A percentile compares a stretch with the other conserved stretches of the same genome.
These are phyloP conservation scores for Dynastes tityus DNA, from an alignment of 2,888 invertebrate genomes.

Conservation along the genomic window DNA sequence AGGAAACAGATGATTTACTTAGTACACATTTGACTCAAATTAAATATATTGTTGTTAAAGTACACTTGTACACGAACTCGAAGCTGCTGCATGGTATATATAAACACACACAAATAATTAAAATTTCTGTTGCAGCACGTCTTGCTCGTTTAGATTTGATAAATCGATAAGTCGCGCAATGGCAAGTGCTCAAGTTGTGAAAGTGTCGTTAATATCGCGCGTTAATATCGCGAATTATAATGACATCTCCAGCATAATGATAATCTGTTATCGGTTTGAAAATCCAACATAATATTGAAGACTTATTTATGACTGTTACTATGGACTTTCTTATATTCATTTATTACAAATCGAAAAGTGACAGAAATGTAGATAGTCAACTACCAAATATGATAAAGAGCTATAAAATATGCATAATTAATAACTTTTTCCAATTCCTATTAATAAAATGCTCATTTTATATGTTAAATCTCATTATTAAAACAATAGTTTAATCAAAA, in stretches of 20 bases:
- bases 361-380: too few species aligned
- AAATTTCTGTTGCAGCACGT: constrained; percentile 29
- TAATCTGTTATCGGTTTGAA: background rate
- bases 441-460: too few species aligned
- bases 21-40: constrained; percentile 46
- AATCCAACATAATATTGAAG: too few species aligned
- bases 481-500: too few species aligned
- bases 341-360: background rate
- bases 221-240: constrained; percentile 21
- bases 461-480: too few species aligned
- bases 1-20: constrained; percentile 54
- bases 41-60: constrained; percentile 34
- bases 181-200: background rate
- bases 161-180: background rate
- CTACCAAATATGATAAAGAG: too few species aligned
- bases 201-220: constrained; percentile 18
- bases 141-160: constrained; percentile 28
- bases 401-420: too few species aligned
- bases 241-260: constrained; percentile 2
- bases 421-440: too few species aligned
- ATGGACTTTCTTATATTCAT: background rate
- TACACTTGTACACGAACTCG: constrained; percentile 1
- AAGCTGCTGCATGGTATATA: background rate
- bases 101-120: constrained; percentile 18
- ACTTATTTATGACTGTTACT: constrained; percentile 8